Percentiles rank a stretch among this genome's conserved stretches.
phyloP scores from a whole-genome alignment of 2,797 vertebrate genomes.

The Lagodon rhomboides region DNA sequence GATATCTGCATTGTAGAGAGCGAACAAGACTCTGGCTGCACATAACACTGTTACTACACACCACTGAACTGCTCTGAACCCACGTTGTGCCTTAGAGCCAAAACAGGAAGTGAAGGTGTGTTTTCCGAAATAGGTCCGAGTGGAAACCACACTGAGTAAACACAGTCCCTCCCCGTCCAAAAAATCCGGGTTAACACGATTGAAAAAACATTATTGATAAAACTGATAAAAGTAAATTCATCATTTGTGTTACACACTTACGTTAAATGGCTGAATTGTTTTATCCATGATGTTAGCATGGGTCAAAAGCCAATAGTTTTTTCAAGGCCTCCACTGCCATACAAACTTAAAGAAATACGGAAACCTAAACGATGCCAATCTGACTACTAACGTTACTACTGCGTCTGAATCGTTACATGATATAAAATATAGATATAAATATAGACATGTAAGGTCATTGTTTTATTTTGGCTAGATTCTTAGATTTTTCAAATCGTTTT shows the following conservation, averaged over 20 bases:
- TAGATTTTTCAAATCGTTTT: neutral
- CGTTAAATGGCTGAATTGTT: neutral
- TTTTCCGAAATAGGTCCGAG: constrained; percentile 42
- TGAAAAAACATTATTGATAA: neutral
- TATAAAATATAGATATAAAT: too few species aligned
- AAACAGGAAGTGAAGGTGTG: constrained; percentile 69
- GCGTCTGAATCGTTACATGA: too few species aligned
- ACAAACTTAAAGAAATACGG: neutral
- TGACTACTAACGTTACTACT: too few species aligned
- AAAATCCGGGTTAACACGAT: neutral
- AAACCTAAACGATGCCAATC: neutral
- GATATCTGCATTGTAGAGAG: constrained; percentile 91
- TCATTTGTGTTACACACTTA: neutral
- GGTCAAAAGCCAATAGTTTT: neutral
- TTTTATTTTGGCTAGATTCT: too few species aligned
- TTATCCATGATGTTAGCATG: neutral
- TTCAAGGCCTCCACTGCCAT: neutral
- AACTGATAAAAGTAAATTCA: neutral
- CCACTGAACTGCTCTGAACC: neutral
- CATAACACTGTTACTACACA: constrained; percentile 59
- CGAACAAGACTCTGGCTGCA: neutral
- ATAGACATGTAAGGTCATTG: too few species aligned
- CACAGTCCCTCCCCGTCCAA: neutral
- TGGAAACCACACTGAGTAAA: constrained; percentile 31
- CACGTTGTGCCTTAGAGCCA: constrained; percentile 75